phyloP scores from a whole-genome alignment of 2,113 vertebrate genomes.

The Pollachius pollachius region DNA sequence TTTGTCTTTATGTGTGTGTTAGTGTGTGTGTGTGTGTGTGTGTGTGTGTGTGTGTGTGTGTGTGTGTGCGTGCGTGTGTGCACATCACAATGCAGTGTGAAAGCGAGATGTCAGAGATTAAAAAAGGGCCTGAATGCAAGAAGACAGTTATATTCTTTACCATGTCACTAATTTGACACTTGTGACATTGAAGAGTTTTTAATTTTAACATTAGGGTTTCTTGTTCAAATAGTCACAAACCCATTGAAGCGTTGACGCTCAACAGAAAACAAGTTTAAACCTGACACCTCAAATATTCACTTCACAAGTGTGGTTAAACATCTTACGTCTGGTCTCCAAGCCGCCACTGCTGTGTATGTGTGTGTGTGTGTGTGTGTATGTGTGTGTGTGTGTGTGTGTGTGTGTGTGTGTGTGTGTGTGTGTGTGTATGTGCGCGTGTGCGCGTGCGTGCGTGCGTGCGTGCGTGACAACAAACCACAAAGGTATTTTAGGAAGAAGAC shows the following conservation, averaged over 20 bases:
- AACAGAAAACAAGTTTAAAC: conserved; percentile 33
- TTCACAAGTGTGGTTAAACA: too few species aligned
- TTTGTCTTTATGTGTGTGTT: conserved; percentile 3
- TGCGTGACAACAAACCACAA: too few species aligned
- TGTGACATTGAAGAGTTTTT: conserved; percentile 44
- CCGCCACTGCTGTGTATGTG: too few species aligned
- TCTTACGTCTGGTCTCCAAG: too few species aligned
- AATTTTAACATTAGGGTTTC: conserved; percentile 39
- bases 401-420: too few species aligned
- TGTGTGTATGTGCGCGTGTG: too few species aligned
- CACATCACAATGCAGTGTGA: background rate
- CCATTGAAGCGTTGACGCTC: conserved; percentile 31
- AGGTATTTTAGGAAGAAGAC: too few species aligned
- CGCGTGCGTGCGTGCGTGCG: too few species aligned
- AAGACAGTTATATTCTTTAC: conserved; percentile 31
- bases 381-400: too few species aligned
- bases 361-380: too few species aligned
- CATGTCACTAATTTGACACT: conserved; percentile 41
- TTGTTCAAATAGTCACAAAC: conserved; percentile 34
- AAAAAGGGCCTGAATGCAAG: background rate
- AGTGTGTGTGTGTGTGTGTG: conserved; percentile 3
- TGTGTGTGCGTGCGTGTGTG: background rate
- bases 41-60: background rate
- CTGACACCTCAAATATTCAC: background rate
- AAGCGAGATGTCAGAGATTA: background rate